These are phyloP conservation scores for Triplophysa rosa DNA, from an alignment of 2,113 vertebrate genomes.

Conservation along the genomic window DNA sequence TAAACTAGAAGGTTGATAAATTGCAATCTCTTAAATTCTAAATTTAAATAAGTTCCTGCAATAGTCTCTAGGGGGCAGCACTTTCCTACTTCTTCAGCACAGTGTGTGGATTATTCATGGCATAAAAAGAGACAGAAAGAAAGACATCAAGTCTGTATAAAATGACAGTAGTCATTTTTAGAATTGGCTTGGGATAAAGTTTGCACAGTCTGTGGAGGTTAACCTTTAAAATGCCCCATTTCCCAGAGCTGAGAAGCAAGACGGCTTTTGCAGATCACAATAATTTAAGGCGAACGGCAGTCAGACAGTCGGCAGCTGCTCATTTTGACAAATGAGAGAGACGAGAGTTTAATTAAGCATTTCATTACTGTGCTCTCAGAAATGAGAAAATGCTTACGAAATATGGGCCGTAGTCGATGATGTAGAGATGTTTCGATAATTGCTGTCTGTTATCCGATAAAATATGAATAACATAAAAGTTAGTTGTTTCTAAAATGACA, in stretches of 20 bases:
- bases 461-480: neutral
- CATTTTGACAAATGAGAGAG: constrained; percentile 49
- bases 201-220: constrained; percentile 44
- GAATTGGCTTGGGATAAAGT: constrained; percentile 38
- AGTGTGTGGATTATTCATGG: neutral
- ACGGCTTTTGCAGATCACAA: constrained; percentile 16
- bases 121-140: constrained; percentile 7
- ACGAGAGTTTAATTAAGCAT: constrained; percentile 51
- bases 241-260: constrained; percentile 26
- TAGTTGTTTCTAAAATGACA: neutral
- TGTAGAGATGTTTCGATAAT: constrained; percentile 11
- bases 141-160: constrained; percentile 5
- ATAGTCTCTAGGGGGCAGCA: constrained; percentile 43
- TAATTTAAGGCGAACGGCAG: neutral
- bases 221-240: constrained; percentile 28
- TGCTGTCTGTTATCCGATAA: constrained; percentile 21
- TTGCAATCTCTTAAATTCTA: neutral
- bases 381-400: constrained; percentile 29
- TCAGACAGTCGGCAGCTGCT: constrained; percentile 27
- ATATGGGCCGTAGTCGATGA: constrained; percentile 4
- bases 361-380: constrained; percentile 39
- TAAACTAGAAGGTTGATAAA: neutral
- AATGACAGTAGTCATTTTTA: constrained; percentile 34
- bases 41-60: neutral
- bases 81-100: constrained; percentile 7